Percentiles rank a stretch among this genome's conserved stretches.
Conservation (phyloP, 2,113 vertebrate species). For the Orthonyx spaldingii region DNA sequence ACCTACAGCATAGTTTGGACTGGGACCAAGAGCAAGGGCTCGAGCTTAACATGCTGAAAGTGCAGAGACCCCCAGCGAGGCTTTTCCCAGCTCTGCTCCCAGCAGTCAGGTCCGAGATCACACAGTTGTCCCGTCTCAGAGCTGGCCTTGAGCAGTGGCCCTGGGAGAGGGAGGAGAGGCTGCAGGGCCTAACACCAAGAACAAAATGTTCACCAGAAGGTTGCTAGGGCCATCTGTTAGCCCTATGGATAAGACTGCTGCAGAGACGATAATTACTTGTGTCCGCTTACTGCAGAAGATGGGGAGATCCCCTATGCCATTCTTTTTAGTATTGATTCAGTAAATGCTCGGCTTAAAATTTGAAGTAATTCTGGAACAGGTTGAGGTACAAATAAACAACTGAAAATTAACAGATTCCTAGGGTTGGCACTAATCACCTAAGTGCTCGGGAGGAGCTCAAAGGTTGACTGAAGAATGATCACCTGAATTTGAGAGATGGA, state of each 20-base stretch:
- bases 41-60: not conserved
- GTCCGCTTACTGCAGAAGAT: not conserved
- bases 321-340: not conserved
- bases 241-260: not conserved
- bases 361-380: not conserved
- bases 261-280: not conserved
- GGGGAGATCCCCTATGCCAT: not conserved
- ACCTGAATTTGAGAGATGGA: not conserved
- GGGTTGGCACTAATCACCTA: not conserved
- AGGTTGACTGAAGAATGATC: not conserved
- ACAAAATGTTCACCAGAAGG: not conserved
- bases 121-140: rapidly evolving
- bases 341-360: not conserved
- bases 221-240: not conserved
- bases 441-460: not conserved
- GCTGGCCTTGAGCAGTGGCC: not conserved
- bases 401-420: not conserved
- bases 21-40: not conserved
- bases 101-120: not conserved
- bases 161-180: not conserved
- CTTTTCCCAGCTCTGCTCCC: not conserved
- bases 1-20: not conserved
- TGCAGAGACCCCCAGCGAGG: not conserved
- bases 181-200: not conserved
- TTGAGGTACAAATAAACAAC: not conserved